Base-by-base conservation (phyloP, 2,888 invertebrate genomes). In the Ophion ellenae region DNA sequence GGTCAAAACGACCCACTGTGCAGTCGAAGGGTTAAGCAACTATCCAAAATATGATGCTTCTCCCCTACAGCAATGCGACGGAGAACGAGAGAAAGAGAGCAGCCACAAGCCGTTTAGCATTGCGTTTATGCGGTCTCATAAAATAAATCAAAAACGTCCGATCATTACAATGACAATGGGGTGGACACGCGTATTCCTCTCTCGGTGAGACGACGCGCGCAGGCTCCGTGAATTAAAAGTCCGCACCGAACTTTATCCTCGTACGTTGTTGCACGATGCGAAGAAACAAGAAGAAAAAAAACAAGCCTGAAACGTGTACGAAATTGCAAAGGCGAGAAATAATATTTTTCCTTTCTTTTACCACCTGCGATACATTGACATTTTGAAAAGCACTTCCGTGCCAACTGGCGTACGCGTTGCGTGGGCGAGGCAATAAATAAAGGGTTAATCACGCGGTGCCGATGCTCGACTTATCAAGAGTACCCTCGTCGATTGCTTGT, bases 131-230 rank as follows among this genome's bases (percentile, higher is more conserved):
- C 89, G 89, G 90, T 88, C 90, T 90, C 90, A 89, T 90, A 89
- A 91, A 90, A 92, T 91, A 91, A 92, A 92, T 91, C 91, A 92
- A 91, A 91, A 91, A 88, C 89, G 86, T 86, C 87, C 89, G 87
- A 90, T 88, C 85, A 90, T 92, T 92, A 91, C 85, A 92, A 92
- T 91, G 90, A 92, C 92, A 92, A 92, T 91, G 88, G 90, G 73
- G 17, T n/a, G 47, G 63, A 59, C 63, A 74, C 69, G 45, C 57
- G 67, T 77, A 36, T 77, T 53, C 40, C n/a, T 9, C n/a, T 71
- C 69, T 24, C 28, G 47, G 10, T 28, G 24, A 61, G 24, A 7
- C 28, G 28, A 14, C 14, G 53, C 70, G 28, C 47, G 36, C 59
- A 36, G 73, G 47, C 47, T 47, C 47, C 47, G 10, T 4, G 47